A percentile compares a stretch with the other conserved stretches of the same genome.
Conservation (phyloP, 2,113 vertebrate genomes). For the Tricholaema leucomelas region DNA sequence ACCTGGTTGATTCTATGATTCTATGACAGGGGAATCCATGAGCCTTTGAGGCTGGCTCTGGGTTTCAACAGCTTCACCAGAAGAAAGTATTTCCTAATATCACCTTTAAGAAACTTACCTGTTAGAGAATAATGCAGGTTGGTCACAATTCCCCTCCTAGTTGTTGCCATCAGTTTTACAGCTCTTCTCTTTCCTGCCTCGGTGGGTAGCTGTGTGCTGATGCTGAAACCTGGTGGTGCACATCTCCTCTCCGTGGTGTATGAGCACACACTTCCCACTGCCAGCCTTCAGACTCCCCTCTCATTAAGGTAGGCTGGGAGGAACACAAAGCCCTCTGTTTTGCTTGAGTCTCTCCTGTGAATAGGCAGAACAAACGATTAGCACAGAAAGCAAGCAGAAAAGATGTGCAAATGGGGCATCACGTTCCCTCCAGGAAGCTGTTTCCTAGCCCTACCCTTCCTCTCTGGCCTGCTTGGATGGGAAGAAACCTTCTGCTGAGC, state of each 20-base stretch:
- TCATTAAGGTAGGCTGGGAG: slow-evolving; percentile 17
- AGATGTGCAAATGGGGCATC: slow-evolving; percentile 23
- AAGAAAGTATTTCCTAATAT: background rate
- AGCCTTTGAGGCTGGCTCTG: background rate
- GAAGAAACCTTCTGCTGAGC: background rate
- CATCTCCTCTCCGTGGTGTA: background rate
- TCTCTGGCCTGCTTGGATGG: slow-evolving; percentile 42
- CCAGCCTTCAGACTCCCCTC: slow-evolving; percentile 34
- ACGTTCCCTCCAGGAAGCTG: slow-evolving; percentile 43
- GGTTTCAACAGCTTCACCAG: background rate
- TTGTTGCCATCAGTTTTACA: background rate
- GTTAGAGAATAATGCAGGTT: accelerated
- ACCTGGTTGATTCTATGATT: too few relatives aligned
- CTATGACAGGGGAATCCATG: background rate
- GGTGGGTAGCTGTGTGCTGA: background rate
- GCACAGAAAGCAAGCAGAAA: slow-evolving; percentile 23
- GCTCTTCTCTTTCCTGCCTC: background rate
- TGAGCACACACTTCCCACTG: slow-evolving; percentile 4
- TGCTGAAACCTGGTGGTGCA: background rate
- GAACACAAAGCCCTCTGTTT: slow-evolving; percentile 43
- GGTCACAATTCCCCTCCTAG: background rate
- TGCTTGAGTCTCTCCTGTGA: slow-evolving; percentile 52
- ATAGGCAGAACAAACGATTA: slow-evolving; percentile 54
- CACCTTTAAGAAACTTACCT: background rate
- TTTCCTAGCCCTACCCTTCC: slow-evolving; percentile 50